phyloP scores from a whole-genome alignment of 2,113 vertebrate species.

The Sorex fumeus region DNA sequence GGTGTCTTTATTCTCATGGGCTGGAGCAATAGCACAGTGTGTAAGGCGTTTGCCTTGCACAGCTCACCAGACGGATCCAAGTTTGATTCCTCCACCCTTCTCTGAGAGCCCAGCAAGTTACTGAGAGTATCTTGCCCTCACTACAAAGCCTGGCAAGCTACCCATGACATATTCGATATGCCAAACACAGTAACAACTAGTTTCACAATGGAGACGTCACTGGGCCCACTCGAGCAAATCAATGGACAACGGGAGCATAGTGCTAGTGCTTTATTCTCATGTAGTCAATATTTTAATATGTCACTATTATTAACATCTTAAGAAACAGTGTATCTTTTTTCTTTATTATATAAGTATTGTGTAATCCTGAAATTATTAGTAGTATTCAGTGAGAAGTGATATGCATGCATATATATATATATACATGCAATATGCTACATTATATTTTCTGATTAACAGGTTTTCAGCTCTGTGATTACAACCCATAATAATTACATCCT shows the following conservation, averaged over 20 bases:
- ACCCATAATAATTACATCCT: not conserved
- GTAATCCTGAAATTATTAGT: slow-evolving; percentile 42
- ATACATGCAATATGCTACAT: slow-evolving; percentile 21
- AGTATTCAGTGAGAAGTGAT: slow-evolving; percentile 15
- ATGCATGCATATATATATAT: not conserved
- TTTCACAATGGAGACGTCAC: no score
- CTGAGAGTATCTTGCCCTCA: no score
- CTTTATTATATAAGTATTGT: slow-evolving; percentile 37
- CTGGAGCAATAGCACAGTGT: no score
- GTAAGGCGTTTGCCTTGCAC: no score
- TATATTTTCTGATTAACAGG: not conserved
- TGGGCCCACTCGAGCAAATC: no score
- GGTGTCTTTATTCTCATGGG: not conserved
- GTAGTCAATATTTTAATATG: slow-evolving; percentile 40
- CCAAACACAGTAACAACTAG: no score
- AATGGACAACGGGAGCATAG: no score
- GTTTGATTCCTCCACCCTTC: no score
- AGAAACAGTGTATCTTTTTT: slow-evolving; percentile 21
- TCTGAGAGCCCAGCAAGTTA: no score
- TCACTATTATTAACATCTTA: slow-evolving; percentile 9
- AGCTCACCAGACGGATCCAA: no score
- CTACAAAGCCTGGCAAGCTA: no score
- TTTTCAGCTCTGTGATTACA: slow-evolving; percentile 33
- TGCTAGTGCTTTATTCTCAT: slow-evolving; percentile 8
- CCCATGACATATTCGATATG: no score